Evolutionary conservation across 2,797 vertebrate species (phyloP).

Genomic region (Decapterus maruadsi): DNA sequence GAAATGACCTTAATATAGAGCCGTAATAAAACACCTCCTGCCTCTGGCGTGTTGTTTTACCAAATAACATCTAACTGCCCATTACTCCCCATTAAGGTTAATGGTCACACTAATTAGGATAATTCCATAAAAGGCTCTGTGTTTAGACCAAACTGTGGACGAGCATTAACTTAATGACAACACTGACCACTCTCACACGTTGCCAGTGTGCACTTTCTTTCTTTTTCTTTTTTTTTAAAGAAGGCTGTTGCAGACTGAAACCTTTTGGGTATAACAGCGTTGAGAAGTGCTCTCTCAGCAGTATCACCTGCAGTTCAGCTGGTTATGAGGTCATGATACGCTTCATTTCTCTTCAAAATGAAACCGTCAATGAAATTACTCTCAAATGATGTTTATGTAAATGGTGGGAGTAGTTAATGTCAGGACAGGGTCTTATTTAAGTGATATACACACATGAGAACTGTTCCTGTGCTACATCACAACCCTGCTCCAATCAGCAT

Average conservation of each 20-base stretch:
- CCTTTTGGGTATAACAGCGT: slow-evolving; percentile 64
- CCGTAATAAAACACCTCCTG: slow-evolving; percentile 90
- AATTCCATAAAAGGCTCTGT: slow-evolving; percentile 89
- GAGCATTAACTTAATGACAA: slow-evolving; percentile 86
- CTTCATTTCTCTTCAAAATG: slow-evolving; percentile 69
- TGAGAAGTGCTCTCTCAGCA: slow-evolving; percentile 57
- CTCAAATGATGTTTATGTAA: slow-evolving; percentile 58
- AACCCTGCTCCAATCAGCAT: not conserved
- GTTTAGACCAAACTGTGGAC: slow-evolving; percentile 86
- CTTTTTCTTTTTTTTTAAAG: slow-evolving; percentile 24
- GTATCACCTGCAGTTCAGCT: slow-evolving; percentile 33
- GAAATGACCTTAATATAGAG: slow-evolving; percentile 86
- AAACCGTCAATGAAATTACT: slow-evolving; percentile 49
- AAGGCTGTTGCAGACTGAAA: slow-evolving; percentile 55
- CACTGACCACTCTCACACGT: slow-evolving; percentile 79
- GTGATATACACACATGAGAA: slow-evolving; percentile 23
- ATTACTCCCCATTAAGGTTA: slow-evolving; percentile 92
- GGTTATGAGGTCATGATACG: slow-evolving; percentile 70
- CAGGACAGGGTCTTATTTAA: slow-evolving; percentile 26
- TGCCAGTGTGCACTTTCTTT: slow-evolving; percentile 62
- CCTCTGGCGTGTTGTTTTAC: slow-evolving; percentile 87
- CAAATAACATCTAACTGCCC: slow-evolving; percentile 91
- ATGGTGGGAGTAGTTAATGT: slow-evolving; percentile 47
- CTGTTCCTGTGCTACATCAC: not conserved
- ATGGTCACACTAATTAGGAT: slow-evolving; percentile 90